Percentiles rank a stretch among this genome's conserved stretches.
Evolutionary conservation across 1,140 invertebrate species (phyloP).

Genomic region (Sinonovacula constricta): DNA sequence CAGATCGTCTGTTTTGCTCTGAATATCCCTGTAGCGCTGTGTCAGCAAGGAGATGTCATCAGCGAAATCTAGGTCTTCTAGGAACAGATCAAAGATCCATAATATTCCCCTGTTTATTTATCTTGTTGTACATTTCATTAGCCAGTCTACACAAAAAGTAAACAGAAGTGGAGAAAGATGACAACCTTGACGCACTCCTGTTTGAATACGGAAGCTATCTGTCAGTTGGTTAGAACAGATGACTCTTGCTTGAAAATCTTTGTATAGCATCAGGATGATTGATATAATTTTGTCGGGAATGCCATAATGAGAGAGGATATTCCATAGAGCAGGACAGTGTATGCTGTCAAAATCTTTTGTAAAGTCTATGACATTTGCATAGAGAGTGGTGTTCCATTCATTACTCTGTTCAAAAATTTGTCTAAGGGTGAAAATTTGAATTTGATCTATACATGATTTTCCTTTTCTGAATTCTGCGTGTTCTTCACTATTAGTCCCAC

Average conservation of each 20-base stretch:
- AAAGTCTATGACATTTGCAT: slow-evolving; percentile 46
- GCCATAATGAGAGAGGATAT: slow-evolving; percentile 14
- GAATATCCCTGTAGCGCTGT: slow-evolving; percentile 36
- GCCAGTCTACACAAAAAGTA: neutral
- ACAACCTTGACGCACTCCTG: slow-evolving; percentile 29
- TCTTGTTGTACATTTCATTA: slow-evolving; percentile 1
- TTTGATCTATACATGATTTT: slow-evolving; percentile 45
- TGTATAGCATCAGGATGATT: slow-evolving; percentile 6
- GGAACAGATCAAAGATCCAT: neutral
- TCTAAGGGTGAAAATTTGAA: slow-evolving; percentile 34
- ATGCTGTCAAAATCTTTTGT: slow-evolving; percentile 55
- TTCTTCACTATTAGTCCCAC: slow-evolving; percentile 18
- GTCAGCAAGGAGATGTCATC: slow-evolving; percentile 44
- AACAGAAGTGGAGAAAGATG: slow-evolving; percentile 7
- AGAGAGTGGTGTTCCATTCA: slow-evolving; percentile 23
- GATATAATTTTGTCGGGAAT: slow-evolving; percentile 14
- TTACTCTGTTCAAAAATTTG: slow-evolving; percentile 37
- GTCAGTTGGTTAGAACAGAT: neutral
- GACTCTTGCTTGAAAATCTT: neutral
- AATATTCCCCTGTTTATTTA: neutral
- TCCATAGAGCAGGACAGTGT: slow-evolving; percentile 11
- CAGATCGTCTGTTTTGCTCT: slow-evolving; percentile 35
- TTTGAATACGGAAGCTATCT: neutral
- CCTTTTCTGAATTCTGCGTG: slow-evolving; percentile 49
- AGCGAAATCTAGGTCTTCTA: slow-evolving; percentile 53